Percentiles rank a stretch among this genome's conserved stretches.
Evolutionary conservation across 1,140 invertebrate species (phyloP).

Genomic region (Ylistrum balloti): DNA sequence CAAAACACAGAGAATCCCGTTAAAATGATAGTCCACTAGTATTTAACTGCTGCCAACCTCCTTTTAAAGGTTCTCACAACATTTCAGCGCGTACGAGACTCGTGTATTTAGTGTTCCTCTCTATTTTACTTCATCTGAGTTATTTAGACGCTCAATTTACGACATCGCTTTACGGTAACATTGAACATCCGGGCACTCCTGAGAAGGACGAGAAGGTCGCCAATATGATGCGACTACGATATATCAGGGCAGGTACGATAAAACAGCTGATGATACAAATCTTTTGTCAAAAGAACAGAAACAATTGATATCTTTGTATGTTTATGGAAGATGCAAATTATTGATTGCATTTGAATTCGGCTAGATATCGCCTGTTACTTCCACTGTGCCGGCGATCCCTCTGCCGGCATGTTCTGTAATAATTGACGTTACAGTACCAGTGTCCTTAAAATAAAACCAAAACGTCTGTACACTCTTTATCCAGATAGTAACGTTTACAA

Average conservation of each 20-base stretch:
- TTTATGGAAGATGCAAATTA: not conserved
- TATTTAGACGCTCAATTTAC: not conserved
- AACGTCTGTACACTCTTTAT: too few species aligned
- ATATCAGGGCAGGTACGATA: not conserved
- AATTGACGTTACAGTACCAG: too few species aligned
- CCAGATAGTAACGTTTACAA: too few species aligned
- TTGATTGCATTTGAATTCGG: not conserved
- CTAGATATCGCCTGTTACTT: not conserved
- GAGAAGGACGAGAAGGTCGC: slow-evolving; percentile 29
- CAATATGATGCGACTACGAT: slow-evolving; percentile 17
- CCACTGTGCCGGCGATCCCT: too few species aligned
- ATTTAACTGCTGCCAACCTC: too few species aligned
- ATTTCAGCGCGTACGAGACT: too few species aligned
- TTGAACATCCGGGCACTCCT: not conserved
- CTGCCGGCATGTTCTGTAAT: too few species aligned
- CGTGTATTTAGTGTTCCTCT: not conserved
- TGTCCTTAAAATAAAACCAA: too few species aligned
- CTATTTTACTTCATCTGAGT: not conserved
- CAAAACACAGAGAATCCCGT: too few species aligned
- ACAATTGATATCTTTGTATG: not conserved
- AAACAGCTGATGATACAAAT: not conserved
- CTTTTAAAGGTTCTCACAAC: too few species aligned
- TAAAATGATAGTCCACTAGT: too few species aligned
- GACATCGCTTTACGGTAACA: slow-evolving; percentile 23
- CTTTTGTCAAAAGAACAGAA: not conserved